Evolutionary conservation across 2,113 vertebrate genomes (phyloP).

Genomic region (Leptosomus discolor): DNA sequence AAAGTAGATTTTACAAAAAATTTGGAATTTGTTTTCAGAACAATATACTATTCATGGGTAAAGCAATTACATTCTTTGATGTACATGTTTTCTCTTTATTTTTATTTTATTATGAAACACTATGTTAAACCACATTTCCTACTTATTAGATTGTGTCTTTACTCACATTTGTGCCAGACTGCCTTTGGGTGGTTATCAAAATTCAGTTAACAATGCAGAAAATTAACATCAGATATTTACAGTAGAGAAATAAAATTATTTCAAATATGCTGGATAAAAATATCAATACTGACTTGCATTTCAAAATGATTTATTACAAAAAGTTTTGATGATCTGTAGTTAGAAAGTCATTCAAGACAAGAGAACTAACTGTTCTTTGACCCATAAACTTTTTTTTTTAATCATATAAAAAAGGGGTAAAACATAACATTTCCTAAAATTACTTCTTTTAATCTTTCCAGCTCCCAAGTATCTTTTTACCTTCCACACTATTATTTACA

Average conservation of each 20-base stretch:
- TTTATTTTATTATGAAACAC: neutral
- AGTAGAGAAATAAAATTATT: neutral
- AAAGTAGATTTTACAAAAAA: neutral
- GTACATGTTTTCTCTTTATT: neutral
- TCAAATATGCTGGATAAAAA: neutral
- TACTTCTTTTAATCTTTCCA: neutral
- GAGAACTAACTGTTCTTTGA: neutral
- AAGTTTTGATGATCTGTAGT: neutral
- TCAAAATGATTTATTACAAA: neutral
- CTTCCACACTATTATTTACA: neutral
- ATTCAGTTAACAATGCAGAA: conserved; percentile 10
- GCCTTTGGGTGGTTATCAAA: neutral
- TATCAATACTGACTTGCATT: neutral
- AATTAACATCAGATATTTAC: neutral
- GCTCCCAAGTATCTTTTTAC: neutral
- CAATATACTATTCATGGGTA: neutral
- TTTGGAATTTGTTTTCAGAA: neutral
- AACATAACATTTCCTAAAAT: neutral
- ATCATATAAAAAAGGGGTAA: neutral
- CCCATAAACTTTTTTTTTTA: neutral
- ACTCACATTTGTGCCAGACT: neutral
- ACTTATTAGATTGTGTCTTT: neutral
- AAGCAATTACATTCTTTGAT: neutral
- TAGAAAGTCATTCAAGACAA: neutral
- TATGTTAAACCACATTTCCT: neutral